Percentiles rank a stretch among this genome's conserved stretches.
phyloP scores from a whole-genome alignment of 2,888 invertebrate species.

The Yponomeuta plumbellus region DNA sequence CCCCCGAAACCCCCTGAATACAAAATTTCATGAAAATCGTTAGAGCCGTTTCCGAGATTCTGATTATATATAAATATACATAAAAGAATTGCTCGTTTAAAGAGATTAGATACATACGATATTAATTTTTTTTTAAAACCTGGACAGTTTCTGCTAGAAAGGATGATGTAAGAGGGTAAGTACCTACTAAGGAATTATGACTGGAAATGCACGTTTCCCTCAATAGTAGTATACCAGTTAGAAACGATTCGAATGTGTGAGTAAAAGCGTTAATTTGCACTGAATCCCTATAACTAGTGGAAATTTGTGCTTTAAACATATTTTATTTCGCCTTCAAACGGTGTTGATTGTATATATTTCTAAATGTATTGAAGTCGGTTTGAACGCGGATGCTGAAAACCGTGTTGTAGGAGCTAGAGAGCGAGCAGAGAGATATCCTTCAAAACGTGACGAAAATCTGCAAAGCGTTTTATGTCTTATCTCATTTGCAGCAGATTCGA shows the following conservation, averaged over 20 bases:
- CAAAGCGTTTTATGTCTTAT: slow-evolving; percentile 29
- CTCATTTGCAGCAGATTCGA: rapidly evolving
- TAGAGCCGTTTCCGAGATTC: too few species aligned
- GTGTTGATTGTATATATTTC: not conserved
- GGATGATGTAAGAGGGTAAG: too few species aligned
- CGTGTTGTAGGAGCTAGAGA: slow-evolving; percentile 48
- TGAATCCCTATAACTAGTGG: not conserved
- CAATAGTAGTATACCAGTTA: too few species aligned
- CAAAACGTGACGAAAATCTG: slow-evolving; percentile 40
- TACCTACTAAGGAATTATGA: too few species aligned
- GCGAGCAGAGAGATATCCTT: slow-evolving; percentile 51
- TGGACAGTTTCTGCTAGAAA: too few species aligned
- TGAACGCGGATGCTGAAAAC: not conserved
- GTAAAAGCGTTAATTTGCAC: not conserved
- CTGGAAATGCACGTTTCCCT: too few species aligned
- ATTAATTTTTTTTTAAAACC: too few species aligned
- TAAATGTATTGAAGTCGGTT: not conserved
- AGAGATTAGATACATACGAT: too few species aligned
- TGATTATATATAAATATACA: too few species aligned
- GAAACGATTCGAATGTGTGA: not conserved
- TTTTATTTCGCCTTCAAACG: not conserved
- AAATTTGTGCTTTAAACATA: not conserved
- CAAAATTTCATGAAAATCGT: too few species aligned
- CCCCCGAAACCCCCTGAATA: too few species aligned
- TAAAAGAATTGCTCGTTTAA: too few species aligned